These are phyloP conservation scores for Pagetopsis macropterus DNA, from an alignment of 2,797 vertebrate species.

Conservation along the genomic window DNA sequence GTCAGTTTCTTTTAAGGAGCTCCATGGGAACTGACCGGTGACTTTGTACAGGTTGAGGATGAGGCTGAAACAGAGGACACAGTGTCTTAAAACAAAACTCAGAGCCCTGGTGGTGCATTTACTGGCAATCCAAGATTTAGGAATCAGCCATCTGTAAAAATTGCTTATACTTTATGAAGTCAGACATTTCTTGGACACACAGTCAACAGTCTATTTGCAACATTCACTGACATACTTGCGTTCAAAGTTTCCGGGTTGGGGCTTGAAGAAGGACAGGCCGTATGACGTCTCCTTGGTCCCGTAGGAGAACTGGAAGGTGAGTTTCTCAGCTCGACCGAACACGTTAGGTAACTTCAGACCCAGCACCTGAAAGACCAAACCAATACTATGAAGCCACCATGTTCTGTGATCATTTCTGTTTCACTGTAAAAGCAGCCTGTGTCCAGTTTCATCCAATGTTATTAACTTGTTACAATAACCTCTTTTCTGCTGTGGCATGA, in stretches of 20 bases:
- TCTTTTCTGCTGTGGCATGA: background rate
- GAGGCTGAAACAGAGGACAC: constrained; percentile 82
- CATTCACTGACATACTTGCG: constrained; percentile 86
- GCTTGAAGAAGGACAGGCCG: constrained; percentile 95
- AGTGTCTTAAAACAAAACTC: background rate
- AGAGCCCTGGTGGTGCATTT: too few relatives aligned
- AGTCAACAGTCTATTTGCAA: background rate
- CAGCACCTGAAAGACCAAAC: constrained; percentile 84
- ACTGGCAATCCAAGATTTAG: background rate
- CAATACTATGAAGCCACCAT: background rate
- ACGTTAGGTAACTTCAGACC: constrained; percentile 95
- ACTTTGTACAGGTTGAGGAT: constrained; percentile 95
- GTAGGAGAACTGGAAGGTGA: constrained; percentile 98
- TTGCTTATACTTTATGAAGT: background rate
- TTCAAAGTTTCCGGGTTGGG: constrained; percentile 91
- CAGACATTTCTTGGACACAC: background rate
- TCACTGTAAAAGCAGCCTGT: too few relatives aligned
- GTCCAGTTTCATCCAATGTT: too few relatives aligned
- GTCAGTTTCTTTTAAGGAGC: constrained; percentile 96
- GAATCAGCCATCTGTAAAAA: background rate
- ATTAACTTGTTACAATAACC: too few relatives aligned
- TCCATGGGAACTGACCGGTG: constrained; percentile 97
- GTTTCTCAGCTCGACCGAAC: constrained; percentile 93
- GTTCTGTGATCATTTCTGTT: too few relatives aligned
- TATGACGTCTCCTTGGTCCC: constrained; percentile 98